A percentile compares a stretch with the other conserved stretches of the same genome.
Evolutionary conservation across 2,797 vertebrate genomes (phyloP).

Genomic region (Sebastes nivosus): DNA sequence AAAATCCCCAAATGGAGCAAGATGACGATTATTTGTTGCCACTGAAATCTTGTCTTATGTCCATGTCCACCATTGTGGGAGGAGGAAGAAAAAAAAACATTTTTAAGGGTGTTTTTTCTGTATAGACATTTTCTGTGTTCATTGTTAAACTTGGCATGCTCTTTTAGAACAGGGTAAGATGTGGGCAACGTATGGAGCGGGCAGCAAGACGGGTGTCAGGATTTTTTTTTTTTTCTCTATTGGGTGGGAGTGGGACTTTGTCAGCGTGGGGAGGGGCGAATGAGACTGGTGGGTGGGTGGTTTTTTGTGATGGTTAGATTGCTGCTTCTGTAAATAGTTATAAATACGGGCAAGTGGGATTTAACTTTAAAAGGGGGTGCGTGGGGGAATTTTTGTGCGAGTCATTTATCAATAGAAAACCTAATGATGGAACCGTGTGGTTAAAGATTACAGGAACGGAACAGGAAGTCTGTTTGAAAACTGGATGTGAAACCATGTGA

Average conservation of each 20-base stretch:
- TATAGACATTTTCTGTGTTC: constrained; percentile 85
- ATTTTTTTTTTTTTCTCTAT: constrained; percentile 50
- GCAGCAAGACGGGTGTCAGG: constrained; percentile 58
- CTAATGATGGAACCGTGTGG: constrained; percentile 56
- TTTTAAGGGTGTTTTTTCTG: constrained; percentile 80
- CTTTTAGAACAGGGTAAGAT: constrained; percentile 84
- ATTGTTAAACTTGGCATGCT: constrained; percentile 87
- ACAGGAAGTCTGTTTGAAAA: constrained; percentile 68
- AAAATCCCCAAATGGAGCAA: constrained; percentile 62
- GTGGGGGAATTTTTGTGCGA: constrained; percentile 60
- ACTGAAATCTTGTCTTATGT: constrained; percentile 77
- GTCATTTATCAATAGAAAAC: constrained; percentile 65
- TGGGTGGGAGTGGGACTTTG: constrained; percentile 60
- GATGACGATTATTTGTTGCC: constrained; percentile 71
- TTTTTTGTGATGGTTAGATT: constrained; percentile 80
- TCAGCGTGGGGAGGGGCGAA: constrained; percentile 45
- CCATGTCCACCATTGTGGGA: constrained; percentile 68
- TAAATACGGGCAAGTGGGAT: constrained; percentile 78
- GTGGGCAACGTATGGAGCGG: constrained; percentile 70
- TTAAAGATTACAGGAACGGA: constrained; percentile 53
- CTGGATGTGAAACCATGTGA: constrained; percentile 80
- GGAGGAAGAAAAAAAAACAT: constrained; percentile 60
- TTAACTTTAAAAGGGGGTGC: constrained; percentile 58
- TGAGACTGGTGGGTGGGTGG: constrained; percentile 55
- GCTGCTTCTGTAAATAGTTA: constrained; percentile 86